Evolutionary conservation across 2,888 invertebrate genomes (phyloP).

Genomic region (Autographa gamma): DNA sequence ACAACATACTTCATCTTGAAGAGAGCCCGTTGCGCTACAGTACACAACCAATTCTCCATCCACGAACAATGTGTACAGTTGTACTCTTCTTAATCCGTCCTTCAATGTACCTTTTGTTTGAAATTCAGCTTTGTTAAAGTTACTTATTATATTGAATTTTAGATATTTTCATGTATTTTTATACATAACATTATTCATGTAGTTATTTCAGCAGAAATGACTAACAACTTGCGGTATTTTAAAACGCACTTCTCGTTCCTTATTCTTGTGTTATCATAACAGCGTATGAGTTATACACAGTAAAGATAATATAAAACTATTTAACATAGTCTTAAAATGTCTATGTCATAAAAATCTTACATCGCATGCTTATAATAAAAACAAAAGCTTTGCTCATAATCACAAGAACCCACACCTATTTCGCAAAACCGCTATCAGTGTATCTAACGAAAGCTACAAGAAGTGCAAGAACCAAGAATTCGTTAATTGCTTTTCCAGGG

Average conservation of each 20-base stretch:
- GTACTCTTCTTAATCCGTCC: background rate
- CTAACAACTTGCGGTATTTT: background rate
- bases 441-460: background rate
- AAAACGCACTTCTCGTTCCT: no score
- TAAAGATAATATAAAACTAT: no score
- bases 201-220: background rate
- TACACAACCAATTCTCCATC: background rate
- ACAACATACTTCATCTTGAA: background rate
- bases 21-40: background rate
- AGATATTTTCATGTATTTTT: background rate
- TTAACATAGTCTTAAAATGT: no score
- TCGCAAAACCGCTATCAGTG: background rate
- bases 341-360: no score
- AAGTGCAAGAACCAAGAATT: background rate
- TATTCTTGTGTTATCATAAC: no score
- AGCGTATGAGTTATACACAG: no score
- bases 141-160: background rate
- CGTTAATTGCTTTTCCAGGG: constrained; percentile 10
- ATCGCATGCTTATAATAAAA: no score
- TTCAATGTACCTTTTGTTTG: background rate
- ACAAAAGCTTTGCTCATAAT: no score
- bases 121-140: background rate
- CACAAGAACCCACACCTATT: background rate
- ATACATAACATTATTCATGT: no score
- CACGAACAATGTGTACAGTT: background rate